A percentile compares a stretch with the other conserved stretches of the same genome.
Conservation (phyloP, 2,113 vertebrate species). For the Labeo catla region DNA sequence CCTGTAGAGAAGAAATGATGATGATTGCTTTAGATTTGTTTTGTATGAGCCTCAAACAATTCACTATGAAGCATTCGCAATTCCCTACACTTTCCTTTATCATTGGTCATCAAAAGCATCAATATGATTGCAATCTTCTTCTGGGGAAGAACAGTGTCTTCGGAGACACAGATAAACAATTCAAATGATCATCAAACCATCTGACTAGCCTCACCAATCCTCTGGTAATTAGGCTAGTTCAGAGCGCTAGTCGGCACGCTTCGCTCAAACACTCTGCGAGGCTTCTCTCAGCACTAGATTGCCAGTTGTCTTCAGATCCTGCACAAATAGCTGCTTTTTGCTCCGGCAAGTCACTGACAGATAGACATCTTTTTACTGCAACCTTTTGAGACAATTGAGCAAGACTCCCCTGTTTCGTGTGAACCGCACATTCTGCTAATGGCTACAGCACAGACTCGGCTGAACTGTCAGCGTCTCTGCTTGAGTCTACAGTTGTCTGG, state of each 20-base stretch:
- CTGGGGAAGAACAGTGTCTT: constrained; percentile 4
- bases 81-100: neutral
- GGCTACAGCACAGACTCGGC: constrained; percentile 1
- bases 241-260: neutral
- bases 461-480: constrained; percentile 3
- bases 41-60: constrained; percentile 25
- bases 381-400: constrained; percentile 11
- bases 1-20: constrained; percentile 11
- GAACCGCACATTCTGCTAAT: constrained; percentile 19
- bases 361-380: constrained; percentile 19
- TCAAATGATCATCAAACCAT: constrained; percentile 47
- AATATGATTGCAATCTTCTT: neutral
- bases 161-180: constrained; percentile 13
- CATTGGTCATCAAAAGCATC: constrained; percentile 7
- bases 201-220: constrained; percentile 29
- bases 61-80: neutral
- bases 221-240: constrained; percentile 8
- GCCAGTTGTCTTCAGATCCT: constrained; percentile 21
- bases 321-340: constrained; percentile 31
- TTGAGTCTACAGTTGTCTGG: constrained; percentile 17
- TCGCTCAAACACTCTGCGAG: neutral
- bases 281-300: constrained; percentile 20
- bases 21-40: constrained; percentile 8
- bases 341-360: constrained; percentile 25
- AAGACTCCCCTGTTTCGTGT: neutral